phyloP scores from a whole-genome alignment of 2,888 invertebrate species.

The Aspidiotus rigidus region DNA sequence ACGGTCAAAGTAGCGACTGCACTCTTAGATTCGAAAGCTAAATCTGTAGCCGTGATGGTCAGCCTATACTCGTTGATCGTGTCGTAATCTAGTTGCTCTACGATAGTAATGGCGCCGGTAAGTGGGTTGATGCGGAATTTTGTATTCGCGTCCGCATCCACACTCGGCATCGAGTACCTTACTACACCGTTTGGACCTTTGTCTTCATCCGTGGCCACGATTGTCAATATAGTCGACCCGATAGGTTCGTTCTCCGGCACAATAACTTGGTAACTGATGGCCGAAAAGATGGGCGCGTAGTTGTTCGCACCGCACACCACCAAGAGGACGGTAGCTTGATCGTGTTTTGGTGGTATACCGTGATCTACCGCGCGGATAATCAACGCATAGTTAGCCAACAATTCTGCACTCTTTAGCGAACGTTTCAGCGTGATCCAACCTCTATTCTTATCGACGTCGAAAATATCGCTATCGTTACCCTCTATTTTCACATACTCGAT shows the following conservation, averaged over 20 bases:
- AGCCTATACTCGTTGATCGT: constrained; percentile 71
- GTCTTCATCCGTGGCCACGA: constrained; percentile 76
- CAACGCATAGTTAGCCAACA: constrained; percentile 49
- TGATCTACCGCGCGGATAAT: constrained; percentile 70
- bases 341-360: constrained; percentile 77
- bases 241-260: constrained; percentile 85
- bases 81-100: constrained; percentile 77
- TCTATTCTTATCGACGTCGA: constrained; percentile 61
- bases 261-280: constrained; percentile 75
- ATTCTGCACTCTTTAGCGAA: constrained; percentile 45
- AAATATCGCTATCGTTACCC: constrained; percentile 68
- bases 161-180: constrained; percentile 73
- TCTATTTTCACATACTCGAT: constrained; percentile 64
- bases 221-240: constrained; percentile 72
- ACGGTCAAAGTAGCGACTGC: constrained; percentile 74
- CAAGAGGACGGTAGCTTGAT: constrained; percentile 62
- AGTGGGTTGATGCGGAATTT: constrained; percentile 68
- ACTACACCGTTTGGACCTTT: constrained; percentile 83
- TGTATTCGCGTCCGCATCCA: constrained; percentile 49
- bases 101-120: constrained; percentile 70
- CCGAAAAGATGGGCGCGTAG: constrained; percentile 70
- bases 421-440: constrained; percentile 73
- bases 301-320: constrained; percentile 78
- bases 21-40: constrained; percentile 68
- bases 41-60: constrained; percentile 78